Evolutionary conservation across 2,888 invertebrate genomes (phyloP), one percentile per base, ranked within the genome.

Genomic region (Cylloceria caligata): DNA sequence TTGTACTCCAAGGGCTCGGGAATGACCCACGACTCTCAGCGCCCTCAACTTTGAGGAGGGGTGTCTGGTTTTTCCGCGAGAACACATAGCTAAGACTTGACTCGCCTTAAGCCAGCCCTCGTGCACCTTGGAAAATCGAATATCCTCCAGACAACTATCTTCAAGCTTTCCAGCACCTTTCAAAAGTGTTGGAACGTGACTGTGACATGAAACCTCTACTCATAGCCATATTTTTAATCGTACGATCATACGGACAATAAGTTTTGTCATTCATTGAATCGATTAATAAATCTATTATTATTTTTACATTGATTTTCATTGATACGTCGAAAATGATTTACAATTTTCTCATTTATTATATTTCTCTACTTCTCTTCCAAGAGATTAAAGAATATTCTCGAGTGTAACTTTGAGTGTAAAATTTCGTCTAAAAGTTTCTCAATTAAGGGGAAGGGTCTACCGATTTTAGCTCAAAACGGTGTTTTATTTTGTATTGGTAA

Each of bases 31-130:
- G 9, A 60, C 7, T 30, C n/a, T 3, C n/a, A 6, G 16, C 16
- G 11, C 3, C 19, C 19, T 30, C 3, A 30, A 55, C 24, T n/a
- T n/a, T 13, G 16, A 1, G 1, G 24, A 21, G 19, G 60, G 27
- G 16, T 9, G 36, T 47, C 65, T 27, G 80, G 75, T 71, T 75
- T 80, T 80, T 80, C 80, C 75, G 65, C 47, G n/a, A 9, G 4
- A n/a, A 57, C 30, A 30, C n/a, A 5, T 57, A 5, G 1, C 34
- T 3, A 60, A 5, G 21, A 11, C 34, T n/a, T 16, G 2, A 19
- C 27, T n/a, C 57, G n/a, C 30, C 5, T 1, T 52, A 52, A 52
- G 27, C 55, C 55, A 55, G 13, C 6, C 30, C n/a, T 55, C 30
- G 24, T 55, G 27, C 13, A 13, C n/a, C n/a, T 30, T 13, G 55